phyloP scores from a whole-genome alignment of 2,888 invertebrate genomes.

The Crocallis elinguaria region DNA sequence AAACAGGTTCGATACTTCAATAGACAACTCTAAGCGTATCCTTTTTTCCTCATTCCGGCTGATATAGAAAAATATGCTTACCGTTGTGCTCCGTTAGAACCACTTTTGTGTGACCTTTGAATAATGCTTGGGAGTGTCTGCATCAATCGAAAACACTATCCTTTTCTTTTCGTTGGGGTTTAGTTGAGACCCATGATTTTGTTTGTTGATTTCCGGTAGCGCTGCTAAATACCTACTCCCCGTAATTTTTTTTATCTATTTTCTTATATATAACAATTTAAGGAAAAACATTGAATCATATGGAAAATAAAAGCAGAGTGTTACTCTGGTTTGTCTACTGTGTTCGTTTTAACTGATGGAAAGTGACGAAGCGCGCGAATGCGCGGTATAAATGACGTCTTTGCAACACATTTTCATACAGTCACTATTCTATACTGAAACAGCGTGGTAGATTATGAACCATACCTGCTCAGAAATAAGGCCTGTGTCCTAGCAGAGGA shows the following conservation, averaged over 20 bases:
- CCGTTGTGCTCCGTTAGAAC: constrained; percentile 12
- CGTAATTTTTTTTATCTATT: background rate
- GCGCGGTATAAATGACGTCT: no score
- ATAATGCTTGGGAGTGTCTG: constrained; percentile 21
- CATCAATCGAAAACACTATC: constrained; percentile 1
- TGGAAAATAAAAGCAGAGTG: no score
- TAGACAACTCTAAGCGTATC: constrained; percentile 13
- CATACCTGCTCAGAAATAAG: no score
- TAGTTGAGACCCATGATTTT: constrained; percentile 25
- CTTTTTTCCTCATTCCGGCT: constrained; percentile 1
- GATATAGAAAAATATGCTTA: constrained; percentile 20
- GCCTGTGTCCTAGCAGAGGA: no score
- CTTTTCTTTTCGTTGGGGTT: constrained; percentile 16
- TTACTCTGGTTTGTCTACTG: no score
- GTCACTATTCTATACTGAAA: no score
- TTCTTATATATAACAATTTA: background rate
- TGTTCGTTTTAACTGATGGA: no score
- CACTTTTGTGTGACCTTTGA: constrained; percentile 18
- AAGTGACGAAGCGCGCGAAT: no score
- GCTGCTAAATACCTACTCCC: constrained; percentile 10
- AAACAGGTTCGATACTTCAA: constrained; percentile 14
- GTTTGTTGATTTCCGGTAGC: constrained; percentile 19
- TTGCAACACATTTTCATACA: no score
- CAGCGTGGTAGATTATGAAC: no score
- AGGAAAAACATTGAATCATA: no score